phyloP scores from a whole-genome alignment of 2,888 invertebrate genomes.

The Melanargia galathea region DNA sequence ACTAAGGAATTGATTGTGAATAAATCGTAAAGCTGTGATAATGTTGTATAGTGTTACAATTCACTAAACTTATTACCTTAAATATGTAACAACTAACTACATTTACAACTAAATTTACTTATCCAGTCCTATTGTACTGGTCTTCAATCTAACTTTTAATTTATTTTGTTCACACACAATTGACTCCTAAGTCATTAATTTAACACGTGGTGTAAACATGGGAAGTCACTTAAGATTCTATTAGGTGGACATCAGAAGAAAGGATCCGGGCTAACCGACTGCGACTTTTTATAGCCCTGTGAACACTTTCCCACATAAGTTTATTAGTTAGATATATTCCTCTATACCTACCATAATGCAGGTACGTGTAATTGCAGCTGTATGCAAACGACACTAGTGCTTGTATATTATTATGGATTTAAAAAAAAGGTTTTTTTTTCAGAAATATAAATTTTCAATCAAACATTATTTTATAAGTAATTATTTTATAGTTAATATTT shows the following conservation, averaged over 20 bases:
- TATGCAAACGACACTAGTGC: neutral
- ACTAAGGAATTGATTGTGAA: too few species aligned
- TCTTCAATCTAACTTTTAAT: constrained; percentile 36
- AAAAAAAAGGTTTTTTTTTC: too few species aligned
- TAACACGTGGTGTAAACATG: constrained; percentile 64
- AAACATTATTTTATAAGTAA: too few species aligned
- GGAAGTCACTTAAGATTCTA: constrained; percentile 64
- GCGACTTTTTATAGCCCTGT: constrained; percentile 37
- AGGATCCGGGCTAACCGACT: constrained; percentile 78
- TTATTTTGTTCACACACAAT: constrained; percentile 45
- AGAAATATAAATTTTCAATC: too few species aligned
- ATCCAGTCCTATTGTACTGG: neutral
- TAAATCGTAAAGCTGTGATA: too few species aligned
- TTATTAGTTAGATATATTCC: constrained; percentile 4
- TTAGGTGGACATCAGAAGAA: constrained; percentile 50
- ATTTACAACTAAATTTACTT: constrained; percentile 15
- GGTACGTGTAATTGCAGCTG: neutral
- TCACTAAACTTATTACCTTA: neutral
- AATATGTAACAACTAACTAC: neutral
- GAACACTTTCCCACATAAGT: constrained; percentile 40
- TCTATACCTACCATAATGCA: neutral
- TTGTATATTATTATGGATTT: too few species aligned
- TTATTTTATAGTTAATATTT: too few species aligned
- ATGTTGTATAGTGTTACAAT: too few species aligned
- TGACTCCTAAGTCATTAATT: constrained; percentile 38